Base-by-base conservation (phyloP, 1,140 invertebrate species). In the Drosophila arawakana region DNA sequence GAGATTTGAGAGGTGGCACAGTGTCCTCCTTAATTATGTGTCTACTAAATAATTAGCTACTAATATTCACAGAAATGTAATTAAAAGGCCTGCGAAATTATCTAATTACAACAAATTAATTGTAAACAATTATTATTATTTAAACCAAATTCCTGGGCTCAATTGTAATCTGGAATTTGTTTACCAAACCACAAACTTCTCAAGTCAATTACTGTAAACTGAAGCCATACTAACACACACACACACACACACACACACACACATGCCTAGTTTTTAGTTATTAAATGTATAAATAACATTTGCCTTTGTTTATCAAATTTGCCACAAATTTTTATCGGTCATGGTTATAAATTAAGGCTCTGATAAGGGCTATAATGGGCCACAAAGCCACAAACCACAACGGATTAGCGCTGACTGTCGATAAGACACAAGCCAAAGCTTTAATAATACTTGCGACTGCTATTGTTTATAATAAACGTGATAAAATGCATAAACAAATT, bases 241-340 rank as follows among this genome's bases (percentile, higher is more conserved):
- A n/a, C n/a, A 41, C 39, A 41, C 39, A 41, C 39, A 41, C 37
- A 25, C 13, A 35, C 41, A 44, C 41, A 44, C 5, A 44, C 41
- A 44, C 10, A n/a, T 8, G 44, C 44, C 8, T 30, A 67, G 44
- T 25, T 75, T 71, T 75, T 63, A 70, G 71, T 75, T 75, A 65
- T 71, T 15, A 69, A 69, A 73, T 47, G 21, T 55, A 69, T 35
- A 73, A 71, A 71, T 59, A 75, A 75, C 44, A 58, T 49, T 30
- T 44, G 73, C 18, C 67, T 72, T 72, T 72, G 46, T 72, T 76
- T 76, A 66, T 76, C 58, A 72, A 55, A 59, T 18, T 13, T 43
- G 49, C 58, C 25, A 46, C 49, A 55, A 13, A 57, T 30, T 57
- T 66, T 76, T 76, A 76, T 79, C 73, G 68, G 77, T 76, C 76